Evolutionary conservation across 2,888 invertebrate species (phyloP), one percentile per base, ranked within the genome.

Genomic region (Abrostola tripartita): DNA sequence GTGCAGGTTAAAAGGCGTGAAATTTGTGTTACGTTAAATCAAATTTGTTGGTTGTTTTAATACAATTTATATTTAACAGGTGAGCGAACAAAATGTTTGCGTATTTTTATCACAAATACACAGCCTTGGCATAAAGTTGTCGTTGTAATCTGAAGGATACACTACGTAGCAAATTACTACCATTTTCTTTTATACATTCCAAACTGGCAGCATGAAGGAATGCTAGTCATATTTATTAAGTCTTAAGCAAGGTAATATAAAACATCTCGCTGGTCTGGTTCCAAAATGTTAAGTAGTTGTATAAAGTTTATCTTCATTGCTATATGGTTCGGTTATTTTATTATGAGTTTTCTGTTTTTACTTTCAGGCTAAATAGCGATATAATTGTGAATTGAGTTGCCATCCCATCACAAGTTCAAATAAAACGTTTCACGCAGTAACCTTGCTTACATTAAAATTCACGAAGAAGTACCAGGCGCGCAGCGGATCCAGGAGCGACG

Each of bases 381-480:
- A 24, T 24, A 24, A 24, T 24, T 24, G 24, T 24, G 24, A 71
- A 41, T 9, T 10, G 58, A 8, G 42, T 55, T 37, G 50, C 37
- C 59, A 37, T 5, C 50, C 51, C 12, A 12, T 62, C 53, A 67
- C 53, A 51, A 37, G 54, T 61, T 9, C 37, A 38, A 50, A 10
- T 36, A 37, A 56, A 76, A 73, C 49, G 38, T 61, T 67, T 62
- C 51, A 59, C 47, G 47, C 8, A 56, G 52, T 47, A 59, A 66
- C 14, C 52, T 62, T 62, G 60, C 53, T 52, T 52, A 57, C 41
- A 67, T 61, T 61, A 57, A 71, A 66, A 67, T 74, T 74, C 52
- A 72, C 62, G 58, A 47, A 41, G 41, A 56, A 65, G 50, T 63
- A 68, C 56, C 51, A 68, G 65, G 51, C 65, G 59, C 65, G 58